These are phyloP conservation scores for Philereme transversata DNA, from an alignment of 2,888 invertebrate species.

Conservation along the genomic window DNA sequence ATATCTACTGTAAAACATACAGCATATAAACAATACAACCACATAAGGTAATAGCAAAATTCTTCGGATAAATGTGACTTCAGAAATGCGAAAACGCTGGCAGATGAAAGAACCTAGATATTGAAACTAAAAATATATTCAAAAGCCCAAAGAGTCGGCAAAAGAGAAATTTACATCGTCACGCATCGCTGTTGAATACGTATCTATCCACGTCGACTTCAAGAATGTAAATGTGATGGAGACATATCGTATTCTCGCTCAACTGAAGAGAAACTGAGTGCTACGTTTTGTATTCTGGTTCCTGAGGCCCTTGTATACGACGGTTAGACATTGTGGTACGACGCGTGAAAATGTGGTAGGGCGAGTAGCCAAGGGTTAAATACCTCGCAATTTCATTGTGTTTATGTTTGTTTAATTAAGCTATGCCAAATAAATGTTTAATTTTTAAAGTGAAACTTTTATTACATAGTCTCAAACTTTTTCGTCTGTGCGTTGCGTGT, in stretches of 20 bases:
- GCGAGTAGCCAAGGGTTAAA: no score
- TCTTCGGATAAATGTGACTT: no score
- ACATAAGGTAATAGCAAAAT: no score
- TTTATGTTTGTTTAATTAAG: no score
- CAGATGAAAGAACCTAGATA: not conserved
- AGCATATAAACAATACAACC: no score
- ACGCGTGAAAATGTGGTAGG: not conserved
- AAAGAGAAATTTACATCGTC: conserved; percentile 58
- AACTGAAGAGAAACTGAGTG: conserved; percentile 61
- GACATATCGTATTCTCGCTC: conserved; percentile 71
- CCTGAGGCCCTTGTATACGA: conserved; percentile 42
- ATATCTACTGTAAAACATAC: no score
- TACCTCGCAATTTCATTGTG: no score
- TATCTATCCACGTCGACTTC: conserved; percentile 60
- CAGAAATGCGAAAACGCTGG: not conserved
- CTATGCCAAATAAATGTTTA: no score
- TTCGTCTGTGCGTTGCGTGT: no score
- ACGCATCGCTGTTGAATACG: conserved; percentile 64
- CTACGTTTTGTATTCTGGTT: conserved; percentile 65
- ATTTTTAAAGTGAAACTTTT: no score
- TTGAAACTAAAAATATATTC: conserved; percentile 20
- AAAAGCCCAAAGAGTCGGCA: conserved; percentile 44
- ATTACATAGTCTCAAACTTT: no score
- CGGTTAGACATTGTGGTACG: not conserved
- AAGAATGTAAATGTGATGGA: conserved; percentile 78